Conservation (phyloP, 2,113 vertebrate species). For the Sphaerodactylus townsendi region DNA sequence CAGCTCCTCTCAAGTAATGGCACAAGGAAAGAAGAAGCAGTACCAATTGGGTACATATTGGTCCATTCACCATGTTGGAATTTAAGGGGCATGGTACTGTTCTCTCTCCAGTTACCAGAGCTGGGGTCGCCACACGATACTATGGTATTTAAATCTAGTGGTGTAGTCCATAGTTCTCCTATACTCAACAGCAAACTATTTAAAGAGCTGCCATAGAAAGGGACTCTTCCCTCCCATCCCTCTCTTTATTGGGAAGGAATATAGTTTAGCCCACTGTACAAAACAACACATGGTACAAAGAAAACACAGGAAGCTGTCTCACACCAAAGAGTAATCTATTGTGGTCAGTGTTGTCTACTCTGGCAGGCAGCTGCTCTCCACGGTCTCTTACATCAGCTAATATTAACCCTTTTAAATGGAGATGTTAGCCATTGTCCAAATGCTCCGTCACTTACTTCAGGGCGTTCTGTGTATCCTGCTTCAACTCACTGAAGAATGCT, state of each 20-base stretch:
- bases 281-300: too few relatives aligned
- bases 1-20: not conserved
- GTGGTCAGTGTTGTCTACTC: too few relatives aligned
- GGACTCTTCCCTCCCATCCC: not conserved
- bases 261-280: not conserved
- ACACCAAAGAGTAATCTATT: too few relatives aligned
- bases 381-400: too few relatives aligned
- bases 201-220: not conserved
- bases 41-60: not conserved
- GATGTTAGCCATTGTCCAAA: too few relatives aligned
- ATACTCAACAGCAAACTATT: not conserved
- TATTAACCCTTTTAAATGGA: too few relatives aligned
- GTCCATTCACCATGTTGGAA: not conserved
- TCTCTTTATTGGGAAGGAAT: not conserved
- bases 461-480: conserved; percentile 97
- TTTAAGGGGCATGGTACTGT: not conserved
- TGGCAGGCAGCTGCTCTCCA: too few relatives aligned
- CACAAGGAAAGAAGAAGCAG: not conserved
- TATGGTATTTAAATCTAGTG: not conserved
- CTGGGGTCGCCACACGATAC: not conserved
- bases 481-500: conserved; percentile 97
- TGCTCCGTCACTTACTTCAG: conserved; percentile 85
- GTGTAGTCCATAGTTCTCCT: not conserved
- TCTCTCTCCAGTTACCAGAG: not conserved
- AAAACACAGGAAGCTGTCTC: too few relatives aligned